Conservation (phyloP, 64 coral and sea anemone species). For the Acropora tenuis region DNA sequence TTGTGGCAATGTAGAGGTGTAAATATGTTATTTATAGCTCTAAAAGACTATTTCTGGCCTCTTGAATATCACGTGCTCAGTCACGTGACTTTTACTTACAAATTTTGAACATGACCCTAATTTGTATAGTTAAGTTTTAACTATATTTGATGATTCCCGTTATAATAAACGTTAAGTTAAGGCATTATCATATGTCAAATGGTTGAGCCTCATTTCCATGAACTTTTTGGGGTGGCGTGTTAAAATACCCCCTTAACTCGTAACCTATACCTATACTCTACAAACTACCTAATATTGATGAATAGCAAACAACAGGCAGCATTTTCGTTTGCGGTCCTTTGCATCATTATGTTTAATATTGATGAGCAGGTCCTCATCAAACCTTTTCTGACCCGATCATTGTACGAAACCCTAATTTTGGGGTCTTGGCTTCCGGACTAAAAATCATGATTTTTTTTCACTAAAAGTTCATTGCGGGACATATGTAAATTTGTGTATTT, state of each 20-base stretch:
- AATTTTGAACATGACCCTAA: background rate
- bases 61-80: background rate
- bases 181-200: constrained; percentile 8
- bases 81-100: constrained; percentile 25
- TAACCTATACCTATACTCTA: constrained; percentile 53
- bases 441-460: too few relatives aligned
- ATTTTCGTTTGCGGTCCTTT: too few relatives aligned
- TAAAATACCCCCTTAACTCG: constrained; percentile 35
- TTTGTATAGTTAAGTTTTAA: constrained; percentile 22
- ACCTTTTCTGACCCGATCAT: constrained; percentile 24
- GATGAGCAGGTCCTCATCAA: constrained; percentile 7
- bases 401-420: constrained; percentile 31
- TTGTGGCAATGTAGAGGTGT: background rate
- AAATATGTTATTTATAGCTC: constrained; percentile 5
- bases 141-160: constrained; percentile 7
- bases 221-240: constrained; percentile 1
- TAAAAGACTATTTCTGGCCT: constrained; percentile 27
- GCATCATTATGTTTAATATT: too few relatives aligned
- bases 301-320: too few relatives aligned
- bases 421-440: constrained; percentile 31
- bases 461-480: too few relatives aligned
- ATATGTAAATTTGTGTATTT: too few relatives aligned
- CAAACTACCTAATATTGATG: too few relatives aligned
- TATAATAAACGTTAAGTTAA: constrained; percentile 28
- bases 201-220: constrained; percentile 18